Evolutionary conservation across 2,113 vertebrate genomes (phyloP).

Genomic region (Rhodinocichla rosea): DNA sequence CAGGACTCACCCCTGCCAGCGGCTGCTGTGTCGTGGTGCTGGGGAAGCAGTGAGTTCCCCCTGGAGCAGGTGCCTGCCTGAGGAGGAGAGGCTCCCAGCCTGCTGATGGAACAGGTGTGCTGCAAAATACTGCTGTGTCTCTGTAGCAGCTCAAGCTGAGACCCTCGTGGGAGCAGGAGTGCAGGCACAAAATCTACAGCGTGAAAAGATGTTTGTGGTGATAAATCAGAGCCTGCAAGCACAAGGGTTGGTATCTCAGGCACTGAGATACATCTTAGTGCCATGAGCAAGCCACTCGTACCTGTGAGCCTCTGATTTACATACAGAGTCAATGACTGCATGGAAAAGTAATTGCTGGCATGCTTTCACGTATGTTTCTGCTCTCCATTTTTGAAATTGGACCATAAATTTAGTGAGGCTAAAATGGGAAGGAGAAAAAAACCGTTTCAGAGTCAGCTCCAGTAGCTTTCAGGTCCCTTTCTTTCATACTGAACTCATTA

Average conservation of each 20-base stretch:
- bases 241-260: not conserved
- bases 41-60: not conserved
- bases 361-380: conserved; percentile 11
- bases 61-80: not conserved
- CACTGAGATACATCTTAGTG: not conserved
- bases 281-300: not conserved
- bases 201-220: not conserved
- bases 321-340: not conserved
- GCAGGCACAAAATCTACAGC: fast-evolving
- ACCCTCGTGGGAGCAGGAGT: fast-evolving
- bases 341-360: conserved; percentile 37
- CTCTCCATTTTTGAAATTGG: conserved; percentile 51
- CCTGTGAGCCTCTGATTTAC: conserved; percentile 15
- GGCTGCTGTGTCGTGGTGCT: fast-evolving
- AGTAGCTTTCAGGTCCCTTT: not conserved
- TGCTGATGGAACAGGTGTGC: not conserved
- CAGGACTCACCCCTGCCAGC: fast-evolving
- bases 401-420: conserved; percentile 36
- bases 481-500: not conserved
- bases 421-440: not conserved
- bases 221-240: not conserved
- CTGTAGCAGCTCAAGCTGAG: not conserved
- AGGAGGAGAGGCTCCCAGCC: not conserved
- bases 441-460: not conserved
- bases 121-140: fast-evolving